phyloP scores from a whole-genome alignment of 2,888 invertebrate species.

The Diogma glabrata region DNA sequence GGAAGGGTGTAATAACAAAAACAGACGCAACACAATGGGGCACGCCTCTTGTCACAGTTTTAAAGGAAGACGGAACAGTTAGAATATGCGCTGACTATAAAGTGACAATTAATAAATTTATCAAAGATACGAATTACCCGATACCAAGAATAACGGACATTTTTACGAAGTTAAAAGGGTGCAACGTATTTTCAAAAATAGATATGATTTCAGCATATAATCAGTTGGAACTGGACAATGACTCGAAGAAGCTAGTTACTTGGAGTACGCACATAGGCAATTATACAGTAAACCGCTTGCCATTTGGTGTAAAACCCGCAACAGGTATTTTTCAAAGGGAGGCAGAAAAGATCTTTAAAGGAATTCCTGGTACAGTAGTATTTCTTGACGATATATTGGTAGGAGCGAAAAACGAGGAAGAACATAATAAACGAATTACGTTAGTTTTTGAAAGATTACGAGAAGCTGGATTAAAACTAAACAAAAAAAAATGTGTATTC shows the following conservation, averaged over 20 bases:
- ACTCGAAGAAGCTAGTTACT: constrained; percentile 14
- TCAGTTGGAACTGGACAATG: constrained; percentile 11
- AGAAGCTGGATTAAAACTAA: constrained; percentile 8
- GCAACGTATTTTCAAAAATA: too few relatives aligned
- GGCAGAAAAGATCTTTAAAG: not conserved
- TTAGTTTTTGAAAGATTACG: constrained; percentile 12
- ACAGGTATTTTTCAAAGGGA: not conserved
- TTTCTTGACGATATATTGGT: not conserved
- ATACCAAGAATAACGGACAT: constrained; percentile 7
- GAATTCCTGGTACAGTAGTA: too few relatives aligned
- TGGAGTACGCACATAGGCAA: constrained; percentile 19
- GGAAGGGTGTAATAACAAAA: not conserved
- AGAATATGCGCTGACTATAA: constrained; percentile 6
- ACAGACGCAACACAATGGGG: too few relatives aligned
- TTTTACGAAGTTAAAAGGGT: not conserved
- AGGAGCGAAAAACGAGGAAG: not conserved
- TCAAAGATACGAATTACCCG: constrained; percentile 1
- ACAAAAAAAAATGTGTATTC: not conserved
- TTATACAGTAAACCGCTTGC: too few relatives aligned
- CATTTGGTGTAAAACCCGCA: too few relatives aligned
- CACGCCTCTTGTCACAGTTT: constrained; percentile 5
- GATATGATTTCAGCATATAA: constrained; percentile 14
- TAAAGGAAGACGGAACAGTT: not conserved
- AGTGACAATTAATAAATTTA: not conserved
- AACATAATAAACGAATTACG: not conserved